phyloP scores from a whole-genome alignment of 2,888 invertebrate species.

The Pogonocherus hispidulus region DNA sequence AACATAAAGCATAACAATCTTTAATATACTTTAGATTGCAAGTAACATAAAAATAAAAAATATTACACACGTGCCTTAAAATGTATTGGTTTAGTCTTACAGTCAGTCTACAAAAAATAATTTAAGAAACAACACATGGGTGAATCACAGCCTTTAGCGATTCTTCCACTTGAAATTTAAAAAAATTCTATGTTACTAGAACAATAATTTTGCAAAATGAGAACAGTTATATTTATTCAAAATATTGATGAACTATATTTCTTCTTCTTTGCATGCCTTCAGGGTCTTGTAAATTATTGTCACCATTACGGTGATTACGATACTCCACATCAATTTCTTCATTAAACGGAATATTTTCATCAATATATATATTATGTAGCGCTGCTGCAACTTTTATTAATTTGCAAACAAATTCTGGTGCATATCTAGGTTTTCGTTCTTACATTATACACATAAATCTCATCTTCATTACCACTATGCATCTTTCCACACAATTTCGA shows the following conservation, averaged over 20 bases:
- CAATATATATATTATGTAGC: not conserved
- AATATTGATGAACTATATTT: not conserved
- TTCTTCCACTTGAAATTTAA: no score
- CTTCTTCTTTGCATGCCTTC: not conserved
- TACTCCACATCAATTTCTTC: not conserved
- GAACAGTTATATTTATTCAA: not conserved
- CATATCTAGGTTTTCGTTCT: conserved; percentile 1
- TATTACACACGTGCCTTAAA: not conserved
- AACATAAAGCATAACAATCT: not conserved
- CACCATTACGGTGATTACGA: not conserved
- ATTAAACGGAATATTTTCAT: not conserved
- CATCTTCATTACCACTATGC: conserved; percentile 36
- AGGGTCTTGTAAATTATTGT: not conserved
- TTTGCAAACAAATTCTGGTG: not conserved
- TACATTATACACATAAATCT: conserved; percentile 39
- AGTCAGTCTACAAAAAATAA: not conserved
- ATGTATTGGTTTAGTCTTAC: not conserved
- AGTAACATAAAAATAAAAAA: not conserved
- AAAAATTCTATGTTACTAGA: not conserved
- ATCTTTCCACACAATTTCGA: conserved; percentile 40
- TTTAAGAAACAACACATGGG: not conserved
- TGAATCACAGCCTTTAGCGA: not conserved
- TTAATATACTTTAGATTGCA: not conserved
- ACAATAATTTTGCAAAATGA: not conserved
- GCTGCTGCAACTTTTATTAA: not conserved